Base-by-base conservation (phyloP, 92 coral and sea anemone species). In the Siderastrea siderea region DNA sequence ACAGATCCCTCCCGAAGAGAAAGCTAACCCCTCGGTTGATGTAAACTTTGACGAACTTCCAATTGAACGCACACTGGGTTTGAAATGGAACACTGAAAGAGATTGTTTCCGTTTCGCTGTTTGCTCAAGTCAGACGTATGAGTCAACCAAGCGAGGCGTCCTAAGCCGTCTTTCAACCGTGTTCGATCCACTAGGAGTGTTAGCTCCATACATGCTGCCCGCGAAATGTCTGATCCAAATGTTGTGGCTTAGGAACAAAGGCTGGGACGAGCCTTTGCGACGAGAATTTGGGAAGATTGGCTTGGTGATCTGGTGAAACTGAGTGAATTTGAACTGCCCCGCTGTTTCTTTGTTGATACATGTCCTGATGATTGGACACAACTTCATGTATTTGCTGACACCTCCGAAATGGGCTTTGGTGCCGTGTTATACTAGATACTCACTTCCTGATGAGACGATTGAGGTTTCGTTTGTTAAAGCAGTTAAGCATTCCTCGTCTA, bases 371-470 rank as follows among this genome's bases (percentile, higher is more conserved):
- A 0, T 26, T 26, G 0, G 38, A 26, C 0, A 26, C 38, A 26
- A 26, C 38, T 26, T 26, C 38, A 26, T 26, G 38, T 90, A 47
- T 92, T 94, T 77, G 94, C 88, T 11, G 95, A 92, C 84, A 92
- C 93, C 11, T 90, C 95, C 6, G 92, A 89, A 75, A 81, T 57
- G 60, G 92, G 87, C 51, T 92, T 94, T 55, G 91, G 93, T 26
- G 94, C 98, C 10, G 94, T 92, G 90, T 86, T 94, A 94, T 59
- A 81, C 87, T 54, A 65, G 95, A 38, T 89, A 55, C 73, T 76
- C 77, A 43, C 75, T 86, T 47, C 86, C 81, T 7, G 93, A 88
- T 61, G 93, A 90, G 4, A 75, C 79, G 57, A 79, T 92, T 71
- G 79, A 87, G 49, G 91, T 87, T 60, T 44, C 90, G 38, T 90